Evolutionary conservation across 2,113 vertebrate genomes (phyloP).

Genomic region (Callorhinus ursinus): DNA sequence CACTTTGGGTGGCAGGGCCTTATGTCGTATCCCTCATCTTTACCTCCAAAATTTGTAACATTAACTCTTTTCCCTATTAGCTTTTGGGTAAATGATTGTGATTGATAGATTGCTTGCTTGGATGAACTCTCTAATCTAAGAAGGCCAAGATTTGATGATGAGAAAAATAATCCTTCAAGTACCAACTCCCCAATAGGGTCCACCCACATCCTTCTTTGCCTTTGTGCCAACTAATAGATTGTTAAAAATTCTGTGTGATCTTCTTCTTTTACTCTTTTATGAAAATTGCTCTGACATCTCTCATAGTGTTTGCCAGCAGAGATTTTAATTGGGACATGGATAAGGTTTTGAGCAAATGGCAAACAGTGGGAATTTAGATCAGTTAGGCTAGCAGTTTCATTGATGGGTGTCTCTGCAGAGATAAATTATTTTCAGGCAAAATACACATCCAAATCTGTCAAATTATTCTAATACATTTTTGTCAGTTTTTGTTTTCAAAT

Average conservation of each 20-base stretch:
- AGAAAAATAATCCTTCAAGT: not conserved
- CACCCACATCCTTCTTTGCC: not conserved
- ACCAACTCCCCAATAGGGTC: not conserved
- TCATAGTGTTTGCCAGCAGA: conserved; percentile 43
- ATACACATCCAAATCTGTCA: not conserved
- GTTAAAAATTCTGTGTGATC: conserved; percentile 34
- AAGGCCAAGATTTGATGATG: not conserved
- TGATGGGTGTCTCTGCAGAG: not conserved
- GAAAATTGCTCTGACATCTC: conserved; percentile 39
- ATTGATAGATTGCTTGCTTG: not conserved
- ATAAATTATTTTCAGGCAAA: conserved; percentile 30
- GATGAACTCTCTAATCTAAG: not conserved
- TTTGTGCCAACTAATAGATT: not conserved
- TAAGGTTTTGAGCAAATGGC: conserved; percentile 36
- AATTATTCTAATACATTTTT: not conserved
- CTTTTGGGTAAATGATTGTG: not conserved
- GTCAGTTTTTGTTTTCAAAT: conserved; percentile 19
- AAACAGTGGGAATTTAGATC: conserved; percentile 40
- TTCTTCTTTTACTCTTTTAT: conserved; percentile 44
- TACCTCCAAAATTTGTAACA: not conserved
- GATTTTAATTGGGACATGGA: conserved; percentile 46
- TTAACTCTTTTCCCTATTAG: not conserved
- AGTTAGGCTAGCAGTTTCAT: not conserved
- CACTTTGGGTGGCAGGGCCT: not conserved
- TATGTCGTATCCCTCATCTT: not conserved